These are phyloP conservation scores for Aleadryas rufinucha DNA, from an alignment of 2,113 vertebrate species.

Conservation along the genomic window DNA sequence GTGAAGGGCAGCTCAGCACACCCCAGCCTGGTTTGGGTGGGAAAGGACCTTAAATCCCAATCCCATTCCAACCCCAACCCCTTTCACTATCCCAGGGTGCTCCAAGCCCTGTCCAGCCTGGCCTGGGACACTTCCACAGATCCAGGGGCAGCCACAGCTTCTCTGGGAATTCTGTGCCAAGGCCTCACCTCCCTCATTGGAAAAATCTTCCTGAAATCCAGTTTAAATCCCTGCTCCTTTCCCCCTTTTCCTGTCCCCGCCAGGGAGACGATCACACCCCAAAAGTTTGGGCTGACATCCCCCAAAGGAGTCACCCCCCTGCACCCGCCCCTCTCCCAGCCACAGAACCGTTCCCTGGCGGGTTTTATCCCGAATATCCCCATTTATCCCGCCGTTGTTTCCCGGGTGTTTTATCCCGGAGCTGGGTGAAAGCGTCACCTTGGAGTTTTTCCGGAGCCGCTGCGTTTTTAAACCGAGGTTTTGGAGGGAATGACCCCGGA, in stretches of 20 bases:
- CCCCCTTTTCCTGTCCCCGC: background rate
- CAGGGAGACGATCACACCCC: background rate
- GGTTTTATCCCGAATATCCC: background rate
- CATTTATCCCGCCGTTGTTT: rapidly evolving
- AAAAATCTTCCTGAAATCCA: background rate
- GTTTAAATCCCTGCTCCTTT: background rate
- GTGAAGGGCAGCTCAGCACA: rapidly evolving
- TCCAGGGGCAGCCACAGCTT: background rate
- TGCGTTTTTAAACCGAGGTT: rapidly evolving
- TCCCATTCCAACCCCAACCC: background rate
- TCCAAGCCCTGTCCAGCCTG: background rate
- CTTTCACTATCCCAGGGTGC: rapidly evolving
- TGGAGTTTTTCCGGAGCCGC: rapidly evolving
- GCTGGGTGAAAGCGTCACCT: rapidly evolving
- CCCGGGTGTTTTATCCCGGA: too few relatives aligned
- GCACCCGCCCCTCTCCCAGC: rapidly evolving
- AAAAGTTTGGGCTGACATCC: too few relatives aligned
- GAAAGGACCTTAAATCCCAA: background rate
- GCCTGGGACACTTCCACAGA: background rate
- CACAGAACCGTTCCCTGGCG: rapidly evolving
- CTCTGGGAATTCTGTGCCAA: background rate
- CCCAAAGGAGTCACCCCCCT: rapidly evolving
- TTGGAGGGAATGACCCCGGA: background rate
- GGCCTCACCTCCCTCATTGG: rapidly evolving
- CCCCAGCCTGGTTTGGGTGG: background rate